Evolutionary conservation across 2,888 invertebrate species (phyloP).

Genomic region (Timema podura): DNA sequence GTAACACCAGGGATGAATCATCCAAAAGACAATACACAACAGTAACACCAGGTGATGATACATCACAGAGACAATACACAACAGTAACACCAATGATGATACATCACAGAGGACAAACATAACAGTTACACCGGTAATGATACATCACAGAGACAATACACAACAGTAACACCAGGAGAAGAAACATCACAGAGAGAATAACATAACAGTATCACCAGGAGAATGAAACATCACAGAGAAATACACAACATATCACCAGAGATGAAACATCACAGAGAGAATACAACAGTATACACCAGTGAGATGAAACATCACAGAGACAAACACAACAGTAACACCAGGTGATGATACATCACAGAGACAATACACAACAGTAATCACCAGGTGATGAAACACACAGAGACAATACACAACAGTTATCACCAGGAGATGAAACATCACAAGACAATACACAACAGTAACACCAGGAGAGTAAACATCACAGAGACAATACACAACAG

Average conservation of each 20-base stretch:
- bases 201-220: not conserved
- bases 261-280: not conserved
- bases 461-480: not conserved
- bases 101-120: not conserved
- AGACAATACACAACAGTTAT: no score
- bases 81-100: no score
- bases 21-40: no score
- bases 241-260: not conserved
- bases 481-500: no score
- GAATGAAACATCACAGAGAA: not conserved
- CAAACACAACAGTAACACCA: not conserved
- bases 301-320: not conserved
- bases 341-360: not conserved
- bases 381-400: no score
- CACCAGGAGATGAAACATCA: no score
- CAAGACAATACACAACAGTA: no score
- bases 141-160: not conserved
- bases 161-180: not conserved
- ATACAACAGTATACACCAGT: not conserved
- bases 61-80: no score
- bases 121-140: not conserved
- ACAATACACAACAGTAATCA: not conserved
- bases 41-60: no score
- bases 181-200: not conserved
- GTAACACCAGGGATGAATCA: no score